A percentile compares a stretch with the other conserved stretches of the same genome.
Conservation (phyloP, 2,888 invertebrate genomes). For the Diachrysia chrysitis region DNA sequence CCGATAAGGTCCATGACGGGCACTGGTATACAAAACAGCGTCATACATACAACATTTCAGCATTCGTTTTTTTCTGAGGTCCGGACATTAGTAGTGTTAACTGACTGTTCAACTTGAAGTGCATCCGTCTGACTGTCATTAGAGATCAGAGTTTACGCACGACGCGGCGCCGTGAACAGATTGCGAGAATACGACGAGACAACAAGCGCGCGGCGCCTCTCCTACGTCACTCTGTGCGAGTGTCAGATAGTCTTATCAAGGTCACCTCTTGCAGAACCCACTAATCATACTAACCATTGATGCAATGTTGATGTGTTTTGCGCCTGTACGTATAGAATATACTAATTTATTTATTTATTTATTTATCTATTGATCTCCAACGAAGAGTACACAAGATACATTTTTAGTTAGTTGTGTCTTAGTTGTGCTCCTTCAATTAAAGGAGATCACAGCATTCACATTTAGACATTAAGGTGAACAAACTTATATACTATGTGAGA, state of each 20-base stretch:
- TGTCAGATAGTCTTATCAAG: background rate
- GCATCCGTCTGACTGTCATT: background rate
- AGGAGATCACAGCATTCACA: no score
- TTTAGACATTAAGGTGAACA: no score
- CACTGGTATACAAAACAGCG: background rate
- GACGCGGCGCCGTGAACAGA: background rate
- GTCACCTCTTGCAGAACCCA: background rate
- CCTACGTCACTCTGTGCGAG: background rate
- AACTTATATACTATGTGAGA: no score
- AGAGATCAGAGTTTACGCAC: background rate
- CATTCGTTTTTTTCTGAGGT: background rate
- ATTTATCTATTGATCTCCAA: no score
- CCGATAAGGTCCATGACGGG: conserved; percentile 6
- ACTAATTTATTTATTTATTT: no score
- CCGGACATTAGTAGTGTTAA: background rate
- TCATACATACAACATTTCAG: background rate
- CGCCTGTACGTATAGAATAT: background rate
- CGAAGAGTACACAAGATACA: no score
- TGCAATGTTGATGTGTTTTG: background rate
- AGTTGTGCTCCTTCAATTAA: no score
- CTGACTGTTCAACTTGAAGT: conserved; percentile 5
- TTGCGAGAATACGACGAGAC: background rate
- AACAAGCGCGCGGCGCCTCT: background rate
- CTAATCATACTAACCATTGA: background rate
- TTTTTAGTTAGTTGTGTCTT: no score